These are phyloP conservation scores for Teleopsis dalmanni DNA, from an alignment of 1,140 invertebrate species.

Conservation along the genomic window DNA sequence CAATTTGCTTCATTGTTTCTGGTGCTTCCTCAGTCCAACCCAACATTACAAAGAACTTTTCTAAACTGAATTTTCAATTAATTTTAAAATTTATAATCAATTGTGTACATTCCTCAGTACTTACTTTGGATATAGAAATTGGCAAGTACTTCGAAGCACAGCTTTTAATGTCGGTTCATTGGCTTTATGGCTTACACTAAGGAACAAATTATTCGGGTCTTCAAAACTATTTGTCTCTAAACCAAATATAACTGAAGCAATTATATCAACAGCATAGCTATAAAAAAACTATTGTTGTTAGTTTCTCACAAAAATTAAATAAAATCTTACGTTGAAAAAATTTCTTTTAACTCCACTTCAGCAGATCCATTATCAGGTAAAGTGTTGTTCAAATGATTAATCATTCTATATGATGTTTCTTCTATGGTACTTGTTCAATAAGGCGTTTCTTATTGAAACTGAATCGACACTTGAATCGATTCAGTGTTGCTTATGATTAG, in stretches of 20 bases:
- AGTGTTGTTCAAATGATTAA: no score
- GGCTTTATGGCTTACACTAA: slow-evolving; percentile 12
- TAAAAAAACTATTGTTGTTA: no score
- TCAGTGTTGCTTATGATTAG: no score
- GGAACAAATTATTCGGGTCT: slow-evolving; percentile 19
- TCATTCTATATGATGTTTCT: no score
- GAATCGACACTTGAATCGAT: no score
- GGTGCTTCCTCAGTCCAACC: slow-evolving; percentile 8
- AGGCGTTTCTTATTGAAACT: no score
- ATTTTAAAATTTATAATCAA: not conserved
- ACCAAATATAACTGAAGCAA: slow-evolving; percentile 34
- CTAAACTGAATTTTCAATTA: slow-evolving; percentile 8
- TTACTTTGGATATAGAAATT: slow-evolving; percentile 20
- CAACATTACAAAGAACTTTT: slow-evolving; percentile 11
- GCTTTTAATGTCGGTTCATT: slow-evolving; percentile 12
- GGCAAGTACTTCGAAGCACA: slow-evolving; percentile 5
- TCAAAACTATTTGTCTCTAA: slow-evolving; percentile 29
- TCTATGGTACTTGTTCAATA: no score
- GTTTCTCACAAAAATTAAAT: no score
- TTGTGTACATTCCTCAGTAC: not conserved
- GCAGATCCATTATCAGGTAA: no score
- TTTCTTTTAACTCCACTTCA: no score
- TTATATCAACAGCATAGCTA: slow-evolving; percentile 32
- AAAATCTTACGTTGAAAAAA: no score
- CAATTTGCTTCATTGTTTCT: slow-evolving; percentile 25